A percentile compares a stretch with the other conserved stretches of the same genome.
phyloP scores from a whole-genome alignment of 2,888 invertebrate species.

The Linyphia triangularis region DNA sequence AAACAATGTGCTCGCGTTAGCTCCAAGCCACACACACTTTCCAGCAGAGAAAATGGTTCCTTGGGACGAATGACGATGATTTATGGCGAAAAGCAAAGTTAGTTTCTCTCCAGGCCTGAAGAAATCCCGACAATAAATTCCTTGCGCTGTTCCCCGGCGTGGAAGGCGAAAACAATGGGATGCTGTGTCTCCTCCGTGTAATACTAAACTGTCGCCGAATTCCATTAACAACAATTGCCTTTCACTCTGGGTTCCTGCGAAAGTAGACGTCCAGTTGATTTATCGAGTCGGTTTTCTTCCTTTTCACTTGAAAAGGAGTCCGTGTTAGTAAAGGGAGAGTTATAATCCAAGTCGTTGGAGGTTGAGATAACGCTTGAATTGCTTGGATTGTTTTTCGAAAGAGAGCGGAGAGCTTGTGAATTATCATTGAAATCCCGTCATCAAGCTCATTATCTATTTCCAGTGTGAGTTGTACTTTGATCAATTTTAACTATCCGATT shows the following conservation, averaged over 20 bases:
- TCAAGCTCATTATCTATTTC: too few species aligned
- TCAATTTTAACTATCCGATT: too few species aligned
- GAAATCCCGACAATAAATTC: slow-evolving; percentile 54
- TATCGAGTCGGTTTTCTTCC: too few species aligned
- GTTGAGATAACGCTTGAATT: too few species aligned
- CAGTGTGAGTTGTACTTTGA: too few species aligned
- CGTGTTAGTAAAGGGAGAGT: too few species aligned
- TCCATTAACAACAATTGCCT: slow-evolving; percentile 68
- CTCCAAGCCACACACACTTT: not conserved
- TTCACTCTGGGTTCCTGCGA: slow-evolving; percentile 27
- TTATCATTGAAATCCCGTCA: too few species aligned
- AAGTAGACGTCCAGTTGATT: slow-evolving; percentile 52
- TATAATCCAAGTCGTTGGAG: too few species aligned
- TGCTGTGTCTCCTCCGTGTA: slow-evolving; percentile 39
- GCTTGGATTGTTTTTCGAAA: too few species aligned
- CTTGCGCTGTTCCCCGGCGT: slow-evolving; percentile 18
- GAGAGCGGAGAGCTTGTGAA: too few species aligned
- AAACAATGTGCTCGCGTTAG: not conserved
- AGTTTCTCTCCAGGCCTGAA: slow-evolving; percentile 1
- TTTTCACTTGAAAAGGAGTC: too few species aligned
- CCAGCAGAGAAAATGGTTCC: slow-evolving; percentile 29
- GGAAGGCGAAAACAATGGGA: slow-evolving; percentile 39
- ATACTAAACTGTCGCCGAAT: slow-evolving; percentile 60
- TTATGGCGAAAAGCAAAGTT: slow-evolving; percentile 49
- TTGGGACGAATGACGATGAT: slow-evolving; percentile 50